Conservation (phyloP, 2,113 vertebrate genomes). For the Apaloderma vittatum region DNA sequence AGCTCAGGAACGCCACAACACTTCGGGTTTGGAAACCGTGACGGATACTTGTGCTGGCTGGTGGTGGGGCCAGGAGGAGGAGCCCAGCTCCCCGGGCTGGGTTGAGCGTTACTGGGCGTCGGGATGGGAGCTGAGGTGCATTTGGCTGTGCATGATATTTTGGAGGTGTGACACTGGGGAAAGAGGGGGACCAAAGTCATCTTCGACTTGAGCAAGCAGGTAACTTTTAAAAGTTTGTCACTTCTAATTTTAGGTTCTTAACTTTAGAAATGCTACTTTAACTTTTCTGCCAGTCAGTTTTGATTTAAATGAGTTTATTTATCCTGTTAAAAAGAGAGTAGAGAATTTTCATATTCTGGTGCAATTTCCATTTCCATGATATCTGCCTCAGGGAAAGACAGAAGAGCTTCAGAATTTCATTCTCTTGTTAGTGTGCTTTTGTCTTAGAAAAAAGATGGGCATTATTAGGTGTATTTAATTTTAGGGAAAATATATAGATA, state of each 20-base stretch:
- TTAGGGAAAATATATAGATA: not conserved
- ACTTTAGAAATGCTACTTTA: not conserved
- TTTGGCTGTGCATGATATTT: not conserved
- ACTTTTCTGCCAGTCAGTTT: not conserved
- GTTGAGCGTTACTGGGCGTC: not conserved
- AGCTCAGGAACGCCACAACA: not conserved
- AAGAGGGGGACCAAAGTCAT: not conserved
- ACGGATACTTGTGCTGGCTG: not conserved
- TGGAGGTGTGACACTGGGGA: not conserved
- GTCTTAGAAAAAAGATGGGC: not conserved
- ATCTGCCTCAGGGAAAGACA: not conserved
- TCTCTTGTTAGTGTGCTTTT: not conserved
- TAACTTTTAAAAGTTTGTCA: not conserved
- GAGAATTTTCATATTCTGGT: not conserved
- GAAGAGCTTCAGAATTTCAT: not conserved
- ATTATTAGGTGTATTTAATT: not conserved
- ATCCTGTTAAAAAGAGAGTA: not conserved
- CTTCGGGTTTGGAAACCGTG: not conserved
- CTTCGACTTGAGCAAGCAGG: not conserved
- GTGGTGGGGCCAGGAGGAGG: not conserved
- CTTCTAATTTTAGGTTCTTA: not conserved
- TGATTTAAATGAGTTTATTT: not conserved
- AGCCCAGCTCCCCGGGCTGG: not conserved
- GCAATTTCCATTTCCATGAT: not conserved
- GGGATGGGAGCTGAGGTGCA: accelerated